phyloP scores from a whole-genome alignment of 2,888 invertebrate species.

The Pristionchus japonicus region DNA sequence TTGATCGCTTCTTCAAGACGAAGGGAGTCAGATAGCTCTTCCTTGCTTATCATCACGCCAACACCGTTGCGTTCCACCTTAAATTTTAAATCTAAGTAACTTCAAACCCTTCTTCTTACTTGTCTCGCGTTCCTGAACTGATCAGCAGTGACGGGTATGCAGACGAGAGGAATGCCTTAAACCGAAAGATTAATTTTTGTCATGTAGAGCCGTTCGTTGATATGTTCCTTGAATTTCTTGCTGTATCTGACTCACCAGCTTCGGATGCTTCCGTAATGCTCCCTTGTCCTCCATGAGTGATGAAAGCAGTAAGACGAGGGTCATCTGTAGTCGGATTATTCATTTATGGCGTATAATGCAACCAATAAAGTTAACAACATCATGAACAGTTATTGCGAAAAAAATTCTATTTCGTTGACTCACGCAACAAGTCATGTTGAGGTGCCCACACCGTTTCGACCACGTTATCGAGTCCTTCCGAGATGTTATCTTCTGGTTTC shows the following conservation, averaged over 20 bases:
- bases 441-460: constrained; percentile 17
- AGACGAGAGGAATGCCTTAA: constrained; percentile 76
- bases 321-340: neutral
- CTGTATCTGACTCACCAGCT: neutral
- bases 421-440: constrained; percentile 1
- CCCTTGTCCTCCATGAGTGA: constrained; percentile 42
- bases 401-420: neutral
- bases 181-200: no score
- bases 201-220: neutral
- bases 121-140: constrained; percentile 76
- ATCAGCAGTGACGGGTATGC: constrained; percentile 76
- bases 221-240: neutral
- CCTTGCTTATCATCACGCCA: neutral
- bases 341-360: neutral
- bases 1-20: neutral
- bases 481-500: constrained; percentile 8
- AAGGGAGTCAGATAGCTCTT: neutral
- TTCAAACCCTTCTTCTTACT: constrained; percentile 50
- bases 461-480: neutral
- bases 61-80: constrained; percentile 16
- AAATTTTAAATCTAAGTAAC: neutral
- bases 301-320: constrained; percentile 38
- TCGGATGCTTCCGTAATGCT: constrained; percentile 20
- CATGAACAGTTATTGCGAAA: neutral
- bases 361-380: neutral